These are phyloP conservation scores for Henricia sp. DNA, from an alignment of 53 echinoderm and acorn worm species.

Conservation along the genomic window DNA sequence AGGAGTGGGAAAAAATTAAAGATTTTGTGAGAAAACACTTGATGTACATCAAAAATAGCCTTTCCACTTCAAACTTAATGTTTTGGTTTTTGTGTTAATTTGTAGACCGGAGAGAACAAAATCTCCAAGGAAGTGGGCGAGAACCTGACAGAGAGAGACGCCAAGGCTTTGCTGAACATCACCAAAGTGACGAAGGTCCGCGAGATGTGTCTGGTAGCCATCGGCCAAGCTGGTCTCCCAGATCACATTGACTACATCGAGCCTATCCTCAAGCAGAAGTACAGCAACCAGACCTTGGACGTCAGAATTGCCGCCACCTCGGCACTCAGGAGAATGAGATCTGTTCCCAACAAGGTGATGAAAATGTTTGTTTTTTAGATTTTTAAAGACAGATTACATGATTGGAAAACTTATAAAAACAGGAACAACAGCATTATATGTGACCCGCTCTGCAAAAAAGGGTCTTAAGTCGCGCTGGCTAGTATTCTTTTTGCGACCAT, in stretches of 20 bases:
- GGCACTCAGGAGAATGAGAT: conserved; percentile 23
- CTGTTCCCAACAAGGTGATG: conserved; percentile 23
- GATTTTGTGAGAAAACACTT: neutral
- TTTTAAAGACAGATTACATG: no score
- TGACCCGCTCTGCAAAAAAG: no score
- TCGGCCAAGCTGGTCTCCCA: conserved; percentile 64
- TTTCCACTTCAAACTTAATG: neutral
- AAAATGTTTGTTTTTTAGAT: no score
- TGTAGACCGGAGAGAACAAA: neutral
- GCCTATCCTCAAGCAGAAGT: conserved; percentile 33
- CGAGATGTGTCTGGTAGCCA: conserved; percentile 66
- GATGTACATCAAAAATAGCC: neutral
- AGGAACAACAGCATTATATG: no score
- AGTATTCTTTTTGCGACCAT: no score
- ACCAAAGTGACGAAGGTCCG: conserved; percentile 51
- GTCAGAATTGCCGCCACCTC: conserved; percentile 22
- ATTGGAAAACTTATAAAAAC: no score
- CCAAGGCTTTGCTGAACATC: conserved; percentile 29
- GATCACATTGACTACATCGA: conserved; percentile 24
- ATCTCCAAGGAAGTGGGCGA: conserved; percentile 30
- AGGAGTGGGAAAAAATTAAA: neutral
- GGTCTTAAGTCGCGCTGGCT: no score
- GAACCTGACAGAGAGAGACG: conserved; percentile 1
- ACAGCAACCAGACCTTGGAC: conserved; percentile 35
- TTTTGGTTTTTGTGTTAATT: neutral